A percentile compares a stretch with the other conserved stretches of the same genome.
Evolutionary conservation across 2,888 invertebrate species (phyloP).

Genomic region (Digitonthophagus gazella): DNA sequence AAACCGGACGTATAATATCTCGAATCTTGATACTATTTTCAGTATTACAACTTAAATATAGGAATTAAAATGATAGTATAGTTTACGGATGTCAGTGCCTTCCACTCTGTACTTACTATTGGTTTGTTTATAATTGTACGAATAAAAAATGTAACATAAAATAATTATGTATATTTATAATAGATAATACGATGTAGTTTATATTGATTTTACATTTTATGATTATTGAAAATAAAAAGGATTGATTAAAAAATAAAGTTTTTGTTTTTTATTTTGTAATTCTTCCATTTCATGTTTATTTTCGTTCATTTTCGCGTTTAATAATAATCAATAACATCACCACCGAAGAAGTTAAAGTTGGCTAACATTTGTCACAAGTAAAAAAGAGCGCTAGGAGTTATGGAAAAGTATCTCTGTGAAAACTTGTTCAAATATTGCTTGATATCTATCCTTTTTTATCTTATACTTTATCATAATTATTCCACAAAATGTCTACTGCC

Average conservation of each 20-base stretch:
- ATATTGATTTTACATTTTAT: background rate
- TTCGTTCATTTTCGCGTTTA: too few species aligned
- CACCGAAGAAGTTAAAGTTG: too few species aligned
- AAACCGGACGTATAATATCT: too few species aligned
- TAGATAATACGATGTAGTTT: background rate
- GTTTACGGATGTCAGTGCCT: background rate
- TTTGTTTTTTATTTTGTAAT: background rate
- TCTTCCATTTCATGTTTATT: background rate
- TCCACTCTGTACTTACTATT: background rate
- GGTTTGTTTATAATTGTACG: background rate
- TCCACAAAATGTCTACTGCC: too few species aligned
- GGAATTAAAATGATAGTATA: background rate
- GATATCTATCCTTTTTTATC: too few species aligned
- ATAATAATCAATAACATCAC: too few species aligned
- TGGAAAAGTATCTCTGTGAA: too few species aligned
- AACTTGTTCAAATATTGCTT: too few species aligned
- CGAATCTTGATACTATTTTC: background rate
- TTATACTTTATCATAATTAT: too few species aligned
- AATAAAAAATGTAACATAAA: background rate
- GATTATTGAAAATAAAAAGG: background rate
- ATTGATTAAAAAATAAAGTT: background rate
- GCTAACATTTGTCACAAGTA: too few species aligned
- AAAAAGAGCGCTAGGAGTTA: too few species aligned
- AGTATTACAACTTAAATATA: background rate
- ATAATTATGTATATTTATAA: background rate